phyloP scores from a whole-genome alignment of 2,888 invertebrate species.

The Malacosoma neustria region DNA sequence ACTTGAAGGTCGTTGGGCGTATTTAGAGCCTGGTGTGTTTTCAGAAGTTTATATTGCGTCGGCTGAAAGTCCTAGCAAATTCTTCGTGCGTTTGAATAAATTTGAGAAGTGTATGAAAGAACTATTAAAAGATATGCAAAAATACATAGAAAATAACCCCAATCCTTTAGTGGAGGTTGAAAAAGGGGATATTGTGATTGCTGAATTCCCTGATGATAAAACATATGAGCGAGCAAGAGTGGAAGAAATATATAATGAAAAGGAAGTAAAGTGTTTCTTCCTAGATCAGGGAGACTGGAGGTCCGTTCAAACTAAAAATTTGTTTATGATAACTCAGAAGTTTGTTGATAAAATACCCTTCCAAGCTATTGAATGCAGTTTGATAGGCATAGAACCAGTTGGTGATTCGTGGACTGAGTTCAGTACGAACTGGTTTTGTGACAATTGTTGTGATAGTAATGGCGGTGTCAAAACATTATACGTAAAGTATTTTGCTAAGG shows the following conservation, averaged over 20 bases:
- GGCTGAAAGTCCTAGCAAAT: slow-evolving; percentile 53
- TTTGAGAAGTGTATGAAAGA: slow-evolving; percentile 47
- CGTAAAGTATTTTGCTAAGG: slow-evolving; percentile 51
- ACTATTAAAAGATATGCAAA: slow-evolving; percentile 53
- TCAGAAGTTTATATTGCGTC: slow-evolving; percentile 55
- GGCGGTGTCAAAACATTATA: slow-evolving; percentile 53
- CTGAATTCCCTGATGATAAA: slow-evolving; percentile 56
- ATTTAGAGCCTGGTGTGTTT: slow-evolving; percentile 48
- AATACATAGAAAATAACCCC: slow-evolving; percentile 28
- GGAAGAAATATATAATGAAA: slow-evolving; percentile 33
- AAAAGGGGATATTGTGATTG: slow-evolving; percentile 61
- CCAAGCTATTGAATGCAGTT: slow-evolving; percentile 77
- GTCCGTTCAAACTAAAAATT: slow-evolving; percentile 40
- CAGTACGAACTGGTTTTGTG: slow-evolving; percentile 65
- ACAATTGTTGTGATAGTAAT: slow-evolving; percentile 43
- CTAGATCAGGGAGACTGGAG: slow-evolving; percentile 78
- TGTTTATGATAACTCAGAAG: slow-evolving; percentile 63
- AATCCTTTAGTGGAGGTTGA: slow-evolving; percentile 24
- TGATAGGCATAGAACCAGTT: slow-evolving; percentile 66
- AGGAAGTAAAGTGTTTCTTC: slow-evolving; percentile 72
- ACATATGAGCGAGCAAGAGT: slow-evolving; percentile 62
- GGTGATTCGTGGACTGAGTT: slow-evolving; percentile 67
- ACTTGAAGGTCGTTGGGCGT: slow-evolving; percentile 52
- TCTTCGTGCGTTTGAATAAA: slow-evolving; percentile 66
- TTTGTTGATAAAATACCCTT: slow-evolving; percentile 73